Base-by-base conservation (phyloP, 2,888 invertebrate genomes). In the Druceiella hillmani region DNA sequence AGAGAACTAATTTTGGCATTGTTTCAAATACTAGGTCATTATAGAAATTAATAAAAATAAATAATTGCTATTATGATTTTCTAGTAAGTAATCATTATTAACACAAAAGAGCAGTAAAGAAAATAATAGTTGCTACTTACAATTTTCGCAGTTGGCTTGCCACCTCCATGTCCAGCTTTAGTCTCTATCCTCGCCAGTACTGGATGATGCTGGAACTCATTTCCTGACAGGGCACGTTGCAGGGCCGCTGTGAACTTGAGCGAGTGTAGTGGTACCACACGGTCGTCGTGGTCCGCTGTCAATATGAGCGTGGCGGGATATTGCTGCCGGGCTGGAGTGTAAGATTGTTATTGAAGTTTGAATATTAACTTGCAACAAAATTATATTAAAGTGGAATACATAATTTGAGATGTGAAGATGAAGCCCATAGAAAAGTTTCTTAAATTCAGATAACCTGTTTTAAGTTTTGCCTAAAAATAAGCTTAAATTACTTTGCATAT, bases 221-320 rank as follows among this genome's bases (percentile, higher is more conserved):
- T 57, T 17, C 61, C 59, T 22, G 81, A 79, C 15, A 87, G 58
- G 26, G 68, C 70, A 43, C 85, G 65, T 52, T 93, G 93, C 22
- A 94, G 64, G 44, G 87, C 78, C 1, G 92, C 89, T 33, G 86
- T 85, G 55, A 83, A 86, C 59, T 93, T 93, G 25, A 91, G 69
- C n/a, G 90, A 89, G 65, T 93, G 93, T 44, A 88, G 68, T 3
- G 93, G 92, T 33, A 91, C 91, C 17, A 94, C 93, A 34, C 92
- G 77, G 61, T 92, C 91, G 63, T 92, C 92, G 57, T 93, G 91
- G 65, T 92, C 91, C n/a, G 87, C 91, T 2, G 91, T 91, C 41
- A 87, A 59, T 33, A 93, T 67, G 38, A 93, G 66, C 1, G 81
- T 81, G 2, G 91, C 78, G 6, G 92, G 92, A 67, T 90, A 93